Evolutionary conservation across 2,888 invertebrate genomes (phyloP), one percentile per base, ranked within the genome.

Genomic region (Phlogophora meticulosa): DNA sequence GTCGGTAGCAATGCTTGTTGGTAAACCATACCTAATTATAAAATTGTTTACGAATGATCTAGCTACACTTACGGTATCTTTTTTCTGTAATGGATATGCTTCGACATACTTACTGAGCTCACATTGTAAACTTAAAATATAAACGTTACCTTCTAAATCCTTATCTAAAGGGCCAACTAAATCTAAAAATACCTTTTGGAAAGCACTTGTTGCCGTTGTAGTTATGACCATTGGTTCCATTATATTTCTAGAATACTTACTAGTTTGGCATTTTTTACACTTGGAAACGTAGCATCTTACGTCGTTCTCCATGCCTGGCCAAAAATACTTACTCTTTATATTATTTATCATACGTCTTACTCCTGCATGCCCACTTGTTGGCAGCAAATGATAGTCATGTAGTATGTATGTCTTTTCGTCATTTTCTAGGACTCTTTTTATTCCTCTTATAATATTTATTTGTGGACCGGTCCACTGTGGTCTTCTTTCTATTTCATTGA

Each of bases 181-280:
- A 42, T 55, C 43, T 28, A 42, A 43, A 17, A 32, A 55, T 65
- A 28, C 17, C 55, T 32, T 67, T 20, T 53, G 57, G 64, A 22
- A 52, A 55, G 67, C 20, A 10, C 10, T 10, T 10, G 45, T 20
- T 45, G 45, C 17, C 11, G 45, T 45, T 7, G 45, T 10, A 46
- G 70, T 65, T 3, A 71, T 7, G 4, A 62, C 64, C n/a, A 71
- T 28, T 40, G 70, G 67, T 22, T 71, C 67, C n/a, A 13, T 57
- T 13, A 22, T 15, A 38, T 20, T 24, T 10, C 42, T 10, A 32
- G 20, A 10, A 36, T 32, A 28, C n/a, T n/a, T n/a, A n/a, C n/a
- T n/a, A n/a, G n/a, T n/a, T n/a, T n/a, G n/a, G n/a, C n/a, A n/a
- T n/a, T 57, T 61, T 38, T 24, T 17, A n/a, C 52, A 61, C 45